Evolutionary conservation across 2,888 invertebrate genomes (phyloP), one percentile per base, ranked within the genome.

Genomic region (Eupithecia pulchellata): DNA sequence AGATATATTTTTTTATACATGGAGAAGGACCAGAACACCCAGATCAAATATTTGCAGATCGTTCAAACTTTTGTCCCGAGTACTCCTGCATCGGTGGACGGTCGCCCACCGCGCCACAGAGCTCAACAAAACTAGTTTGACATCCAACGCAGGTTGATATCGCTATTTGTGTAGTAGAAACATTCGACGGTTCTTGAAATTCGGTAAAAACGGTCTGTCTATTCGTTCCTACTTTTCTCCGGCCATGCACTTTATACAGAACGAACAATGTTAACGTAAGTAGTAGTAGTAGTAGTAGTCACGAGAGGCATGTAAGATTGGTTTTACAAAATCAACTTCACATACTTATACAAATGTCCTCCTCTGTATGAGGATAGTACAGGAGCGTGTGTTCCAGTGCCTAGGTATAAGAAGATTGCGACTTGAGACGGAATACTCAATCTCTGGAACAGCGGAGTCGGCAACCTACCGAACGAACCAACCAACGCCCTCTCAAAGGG

Each of bases 361-460:
- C 25, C 39, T 69, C 66, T 30, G 66, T 66, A 69, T 69, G 52
- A 64, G 39, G 58, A n/a, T 32, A 36, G 66, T 17, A 64, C n/a
- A n/a, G n/a, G n/a, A 58, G 66, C 60, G 58, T 69, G 34, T 69
- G 66, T 69, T 52, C 11, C 52, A 52, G 52, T 52, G 25, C 25
- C 25, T 52, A n/a, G n/a, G n/a, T n/a, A 9, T 11, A 25, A 52
- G 52, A 52, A 25, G 1, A 25, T 25, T 25, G 52, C 25, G 52
- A 25, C 52, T 52, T 1, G 1, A 52, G 52, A 25, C 20, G 60
- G 72, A 72, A 75, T 69, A 71, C 70, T 70, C 77, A 78, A 82
- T 81, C 78, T 79, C 52, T 20, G 70, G 77, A 81, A 77, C 75
- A 75, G 76, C 64, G 75, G 66, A 64, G 64, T 29, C 68, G 72